phyloP scores from a whole-genome alignment of 2,888 invertebrate species.

The Papilio demoleus region DNA sequence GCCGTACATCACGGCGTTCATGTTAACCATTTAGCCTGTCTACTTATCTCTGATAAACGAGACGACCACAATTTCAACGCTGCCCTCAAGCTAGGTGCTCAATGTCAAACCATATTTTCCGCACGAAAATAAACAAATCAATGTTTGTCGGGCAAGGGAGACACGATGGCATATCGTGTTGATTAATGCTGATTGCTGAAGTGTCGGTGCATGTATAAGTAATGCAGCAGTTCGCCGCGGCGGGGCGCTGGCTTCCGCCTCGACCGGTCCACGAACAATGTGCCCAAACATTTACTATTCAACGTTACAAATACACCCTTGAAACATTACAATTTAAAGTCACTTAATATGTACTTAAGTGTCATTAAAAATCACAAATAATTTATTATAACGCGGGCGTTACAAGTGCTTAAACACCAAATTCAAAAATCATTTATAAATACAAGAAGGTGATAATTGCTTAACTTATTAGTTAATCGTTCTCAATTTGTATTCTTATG shows the following conservation, averaged over 20 bases:
- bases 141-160: slow-evolving; percentile 64
- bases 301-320: slow-evolving; percentile 46
- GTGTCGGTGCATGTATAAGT: slow-evolving; percentile 80
- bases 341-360: slow-evolving; percentile 3
- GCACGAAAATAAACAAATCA: slow-evolving; percentile 76
- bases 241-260: slow-evolving; percentile 63
- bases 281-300: slow-evolving; percentile 74
- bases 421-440: background rate
- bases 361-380: background rate
- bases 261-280: slow-evolving; percentile 80
- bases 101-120: slow-evolving; percentile 67
- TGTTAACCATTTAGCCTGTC: slow-evolving; percentile 60
- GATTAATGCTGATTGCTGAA: slow-evolving; percentile 83
- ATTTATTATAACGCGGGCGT: background rate
- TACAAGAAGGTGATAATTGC: background rate
- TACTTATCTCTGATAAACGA: slow-evolving; percentile 60
- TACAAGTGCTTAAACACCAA: background rate
- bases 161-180: slow-evolving; percentile 75
- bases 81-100: slow-evolving; percentile 52
- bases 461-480: background rate
- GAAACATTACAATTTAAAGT: slow-evolving; percentile 22
- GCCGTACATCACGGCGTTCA: slow-evolving; percentile 44
- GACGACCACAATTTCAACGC: slow-evolving; percentile 53
- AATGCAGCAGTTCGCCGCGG: slow-evolving; percentile 72
- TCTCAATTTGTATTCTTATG: background rate